phyloP scores from a whole-genome alignment of 2,113 vertebrate genomes.

The Columbina picui region DNA sequence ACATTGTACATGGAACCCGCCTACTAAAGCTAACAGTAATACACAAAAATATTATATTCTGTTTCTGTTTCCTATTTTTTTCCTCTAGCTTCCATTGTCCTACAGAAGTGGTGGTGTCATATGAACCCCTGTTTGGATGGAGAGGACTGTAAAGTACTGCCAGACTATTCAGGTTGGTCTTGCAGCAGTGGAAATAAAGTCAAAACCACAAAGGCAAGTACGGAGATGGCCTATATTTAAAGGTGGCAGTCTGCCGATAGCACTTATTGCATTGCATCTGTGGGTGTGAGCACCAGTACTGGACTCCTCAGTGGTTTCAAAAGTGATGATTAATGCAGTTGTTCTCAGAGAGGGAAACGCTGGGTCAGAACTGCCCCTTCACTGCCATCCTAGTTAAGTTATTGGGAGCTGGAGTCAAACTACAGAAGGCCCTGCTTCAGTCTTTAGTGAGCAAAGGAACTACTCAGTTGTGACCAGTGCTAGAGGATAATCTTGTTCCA shows the following conservation, averaged over 20 bases:
- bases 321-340: not conserved
- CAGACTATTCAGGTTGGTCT: constrained; percentile 96
- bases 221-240: not conserved
- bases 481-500: not conserved
- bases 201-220: constrained; percentile 97
- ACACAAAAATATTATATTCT: not conserved
- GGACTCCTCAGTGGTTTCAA: not conserved
- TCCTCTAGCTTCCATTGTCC: constrained; percentile 89
- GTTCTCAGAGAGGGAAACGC: not conserved
- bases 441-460: not conserved
- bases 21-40: not conserved
- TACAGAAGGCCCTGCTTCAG: not conserved
- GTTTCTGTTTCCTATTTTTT: constrained; percentile 23
- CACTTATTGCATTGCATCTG: not conserved
- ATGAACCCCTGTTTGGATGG: constrained; percentile 97
- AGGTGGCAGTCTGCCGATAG: not conserved
- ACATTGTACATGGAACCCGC: not conserved
- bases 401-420: not conserved
- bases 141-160: constrained; percentile 95
- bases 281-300: not conserved
- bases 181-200: constrained; percentile 99
- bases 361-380: not conserved
- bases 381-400: not conserved
- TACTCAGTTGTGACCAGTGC: rapidly evolving
- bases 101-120: constrained; percentile 98